phyloP scores from a whole-genome alignment of 2,113 vertebrate species.

The Oceanites oceanicus region DNA sequence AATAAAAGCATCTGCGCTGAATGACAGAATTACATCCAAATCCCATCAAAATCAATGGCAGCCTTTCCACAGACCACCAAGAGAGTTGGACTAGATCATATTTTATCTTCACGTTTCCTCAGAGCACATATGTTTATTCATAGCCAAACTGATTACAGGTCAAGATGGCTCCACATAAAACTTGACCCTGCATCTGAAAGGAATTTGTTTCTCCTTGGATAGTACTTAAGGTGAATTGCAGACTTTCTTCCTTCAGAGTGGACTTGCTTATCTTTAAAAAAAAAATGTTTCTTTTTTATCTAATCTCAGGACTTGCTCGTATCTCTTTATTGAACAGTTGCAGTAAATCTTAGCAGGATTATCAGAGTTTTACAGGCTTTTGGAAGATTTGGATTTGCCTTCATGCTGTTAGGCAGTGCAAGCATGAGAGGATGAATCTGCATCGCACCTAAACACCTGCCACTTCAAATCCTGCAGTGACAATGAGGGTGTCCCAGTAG shows the following conservation, averaged over 20 bases:
- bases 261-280: slow-evolving; percentile 18
- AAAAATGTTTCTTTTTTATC: background rate
- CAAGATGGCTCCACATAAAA: slow-evolving; percentile 1
- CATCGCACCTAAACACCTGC: slow-evolving; percentile 50
- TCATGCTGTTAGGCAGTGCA: slow-evolving; percentile 9
- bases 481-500: slow-evolving; percentile 6
- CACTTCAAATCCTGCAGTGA: slow-evolving; percentile 47
- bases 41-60: background rate
- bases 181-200: slow-evolving; percentile 6
- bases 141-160: background rate
- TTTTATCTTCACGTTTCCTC: background rate
- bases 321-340: slow-evolving; percentile 25
- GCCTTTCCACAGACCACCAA: background rate
- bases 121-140: slow-evolving; percentile 25
- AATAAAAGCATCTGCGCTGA: background rate
- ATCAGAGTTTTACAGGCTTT: slow-evolving; percentile 50
- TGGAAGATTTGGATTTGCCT: slow-evolving; percentile 42
- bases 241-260: background rate
- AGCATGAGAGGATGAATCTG: slow-evolving; percentile 29
- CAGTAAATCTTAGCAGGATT: slow-evolving; percentile 61
- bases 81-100: background rate
- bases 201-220: slow-evolving; percentile 31
- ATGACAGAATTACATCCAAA: slow-evolving; percentile 9
- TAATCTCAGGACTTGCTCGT: background rate
- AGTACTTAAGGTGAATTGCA: slow-evolving; percentile 30